Evolutionary conservation across 2,888 invertebrate genomes (phyloP).

Genomic region (Amiota mariae): DNA sequence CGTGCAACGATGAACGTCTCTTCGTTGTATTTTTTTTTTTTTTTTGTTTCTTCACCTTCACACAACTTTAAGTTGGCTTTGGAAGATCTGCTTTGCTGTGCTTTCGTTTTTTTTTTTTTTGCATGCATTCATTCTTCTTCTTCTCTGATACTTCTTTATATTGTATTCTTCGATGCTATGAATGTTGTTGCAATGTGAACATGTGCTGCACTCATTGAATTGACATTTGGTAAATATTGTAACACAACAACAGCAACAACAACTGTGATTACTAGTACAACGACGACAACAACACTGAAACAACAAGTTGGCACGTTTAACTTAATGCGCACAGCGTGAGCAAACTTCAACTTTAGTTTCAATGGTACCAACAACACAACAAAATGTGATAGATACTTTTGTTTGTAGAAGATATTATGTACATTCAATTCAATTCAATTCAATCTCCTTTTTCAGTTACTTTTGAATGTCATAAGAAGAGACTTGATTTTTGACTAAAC

Average conservation of each 20-base stretch:
- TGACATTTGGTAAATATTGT: constrained; percentile 68
- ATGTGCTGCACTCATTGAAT: constrained; percentile 51
- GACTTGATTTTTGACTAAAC: neutral
- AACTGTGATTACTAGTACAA: constrained; percentile 11
- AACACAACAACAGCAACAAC: constrained; percentile 34
- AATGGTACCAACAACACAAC: constrained; percentile 1
- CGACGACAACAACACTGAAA: neutral
- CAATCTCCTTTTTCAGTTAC: neutral
- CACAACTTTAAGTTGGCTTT: neutral
- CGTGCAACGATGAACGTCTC: constrained; percentile 63
- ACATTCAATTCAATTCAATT: neutral
- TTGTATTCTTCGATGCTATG: constrained; percentile 5
- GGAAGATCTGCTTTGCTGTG: neutral
- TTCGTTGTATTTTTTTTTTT: constrained; percentile 51
- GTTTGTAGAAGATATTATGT: neutral
- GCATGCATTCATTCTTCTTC: constrained; percentile 34
- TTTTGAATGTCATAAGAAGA: constrained; percentile 19
- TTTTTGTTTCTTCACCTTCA: constrained; percentile 11
- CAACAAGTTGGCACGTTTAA: constrained; percentile 38
- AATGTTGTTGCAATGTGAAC: constrained; percentile 14
- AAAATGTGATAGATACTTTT: constrained; percentile 3
- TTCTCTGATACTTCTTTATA: constrained; percentile 47
- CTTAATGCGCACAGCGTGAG: constrained; percentile 50
- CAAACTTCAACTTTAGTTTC: constrained; percentile 24
- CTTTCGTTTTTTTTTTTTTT: constrained; percentile 33